phyloP scores from a whole-genome alignment of 2,113 vertebrate genomes.

The Stercorarius parasiticus region DNA sequence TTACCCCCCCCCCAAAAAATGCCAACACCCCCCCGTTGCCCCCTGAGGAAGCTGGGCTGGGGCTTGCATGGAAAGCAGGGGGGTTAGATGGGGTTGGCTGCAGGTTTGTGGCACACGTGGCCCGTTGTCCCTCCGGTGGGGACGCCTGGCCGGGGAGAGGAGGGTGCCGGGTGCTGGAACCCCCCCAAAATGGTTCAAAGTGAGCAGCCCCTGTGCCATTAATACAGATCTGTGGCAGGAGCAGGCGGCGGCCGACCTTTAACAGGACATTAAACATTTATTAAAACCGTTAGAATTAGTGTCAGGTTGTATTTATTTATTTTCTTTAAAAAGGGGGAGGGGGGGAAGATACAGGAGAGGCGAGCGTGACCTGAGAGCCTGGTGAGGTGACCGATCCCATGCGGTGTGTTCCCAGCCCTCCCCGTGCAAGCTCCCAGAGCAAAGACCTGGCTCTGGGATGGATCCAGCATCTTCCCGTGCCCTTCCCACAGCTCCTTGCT shows the following conservation, averaged over 20 bases:
- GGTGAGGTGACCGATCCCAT: neutral
- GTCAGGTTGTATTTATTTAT: neutral
- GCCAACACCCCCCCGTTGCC: neutral
- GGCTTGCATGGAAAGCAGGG: neutral
- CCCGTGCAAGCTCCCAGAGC: rapidly evolving
- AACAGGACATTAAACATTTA: conserved; percentile 12
- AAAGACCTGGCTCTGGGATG: neutral
- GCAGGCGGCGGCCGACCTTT: neutral
- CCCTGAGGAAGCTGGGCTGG: neutral
- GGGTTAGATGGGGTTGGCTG: neutral
- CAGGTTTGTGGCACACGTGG: neutral
- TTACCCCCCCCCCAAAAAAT: neutral
- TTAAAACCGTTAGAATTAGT: conserved; percentile 24
- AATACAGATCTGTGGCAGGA: neutral
- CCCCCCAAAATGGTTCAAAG: rapidly evolving
- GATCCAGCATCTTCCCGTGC: neutral
- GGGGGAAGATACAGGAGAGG: neutral
- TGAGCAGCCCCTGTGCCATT: neutral
- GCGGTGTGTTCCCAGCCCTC: neutral
- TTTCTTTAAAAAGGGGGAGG: neutral
- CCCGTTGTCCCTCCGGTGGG: neutral
- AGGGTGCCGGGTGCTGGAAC: neutral
- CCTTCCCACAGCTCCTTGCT: neutral
- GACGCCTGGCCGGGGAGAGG: neutral
- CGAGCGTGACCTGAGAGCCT: neutral